phyloP scores from a whole-genome alignment of 2,888 invertebrate genomes.

The Ypsolopha sequella region DNA sequence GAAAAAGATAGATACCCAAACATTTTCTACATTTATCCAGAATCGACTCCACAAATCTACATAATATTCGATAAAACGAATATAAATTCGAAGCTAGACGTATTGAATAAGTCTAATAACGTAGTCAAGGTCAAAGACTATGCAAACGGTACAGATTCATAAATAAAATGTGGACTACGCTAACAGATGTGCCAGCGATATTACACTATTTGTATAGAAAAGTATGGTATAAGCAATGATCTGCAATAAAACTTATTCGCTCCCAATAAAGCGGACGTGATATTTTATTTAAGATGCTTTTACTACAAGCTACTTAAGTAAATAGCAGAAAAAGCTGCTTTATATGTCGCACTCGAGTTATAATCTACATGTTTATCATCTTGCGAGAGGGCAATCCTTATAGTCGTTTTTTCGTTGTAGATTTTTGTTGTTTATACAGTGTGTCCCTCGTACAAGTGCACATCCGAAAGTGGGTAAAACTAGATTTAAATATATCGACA shows the following conservation, averaged over 20 bases:
- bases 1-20: too few relatives aligned
- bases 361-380: slow-evolving; percentile 28
- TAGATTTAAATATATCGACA: too few relatives aligned
- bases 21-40: too few relatives aligned
- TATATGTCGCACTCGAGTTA: slow-evolving; percentile 22
- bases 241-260: slow-evolving; percentile 9
- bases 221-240: slow-evolving; percentile 5
- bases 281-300: slow-evolving; percentile 27
- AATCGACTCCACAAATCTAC: neutral
- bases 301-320: slow-evolving; percentile 28
- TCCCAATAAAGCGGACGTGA: slow-evolving; percentile 23
- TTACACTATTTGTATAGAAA: neutral
- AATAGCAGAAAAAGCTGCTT: slow-evolving; percentile 19
- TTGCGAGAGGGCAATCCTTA: neutral
- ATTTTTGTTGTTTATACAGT: neutral
- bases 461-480: too few relatives aligned
- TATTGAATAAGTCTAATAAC: slow-evolving; percentile 2
- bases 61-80: neutral
- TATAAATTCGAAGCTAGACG: neutral
- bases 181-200: slow-evolving; percentile 25
- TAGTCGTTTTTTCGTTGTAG: neutral
- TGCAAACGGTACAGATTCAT: slow-evolving; percentile 26
- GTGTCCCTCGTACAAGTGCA: too few relatives aligned
- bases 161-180: slow-evolving; percentile 35
- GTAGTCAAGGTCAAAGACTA: slow-evolving; percentile 30